Evolutionary conservation across 2,113 vertebrate species (phyloP).

Genomic region (Speoplatyrhinus poulsoni): DNA sequence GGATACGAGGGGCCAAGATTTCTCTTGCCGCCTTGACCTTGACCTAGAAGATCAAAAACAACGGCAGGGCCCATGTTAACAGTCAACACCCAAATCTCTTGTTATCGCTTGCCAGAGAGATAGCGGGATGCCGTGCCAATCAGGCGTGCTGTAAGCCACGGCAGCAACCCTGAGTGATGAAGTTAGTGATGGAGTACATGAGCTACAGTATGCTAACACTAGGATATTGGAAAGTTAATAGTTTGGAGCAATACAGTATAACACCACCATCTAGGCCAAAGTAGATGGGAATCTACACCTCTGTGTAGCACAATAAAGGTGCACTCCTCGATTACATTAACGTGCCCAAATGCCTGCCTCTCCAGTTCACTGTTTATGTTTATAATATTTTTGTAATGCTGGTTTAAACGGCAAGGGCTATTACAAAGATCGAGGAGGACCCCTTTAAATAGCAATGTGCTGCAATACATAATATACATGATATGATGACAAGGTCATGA

Average conservation of each 20-base stretch:
- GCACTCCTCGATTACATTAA: too few relatives aligned
- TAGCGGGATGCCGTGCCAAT: not conserved
- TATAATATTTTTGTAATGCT: too few relatives aligned
- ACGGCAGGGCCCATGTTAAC: constrained; percentile 28
- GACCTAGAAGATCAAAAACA: constrained; percentile 72
- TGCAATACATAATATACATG: not conserved
- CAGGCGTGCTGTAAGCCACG: constrained; percentile 3
- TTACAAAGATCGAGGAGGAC: not conserved
- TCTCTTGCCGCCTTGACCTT: constrained; percentile 63
- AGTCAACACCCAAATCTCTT: not conserved
- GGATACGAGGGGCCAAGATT: constrained; percentile 37
- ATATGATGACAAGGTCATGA: not conserved
- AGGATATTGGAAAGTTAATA: too few relatives aligned
- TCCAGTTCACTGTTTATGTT: too few relatives aligned
- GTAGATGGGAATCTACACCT: too few relatives aligned
- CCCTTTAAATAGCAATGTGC: not conserved
- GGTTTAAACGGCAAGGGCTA: too few relatives aligned
- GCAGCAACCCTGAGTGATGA: constrained; percentile 40
- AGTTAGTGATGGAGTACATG: constrained; percentile 45
- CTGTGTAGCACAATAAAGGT: too few relatives aligned
- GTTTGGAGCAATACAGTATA: too few relatives aligned
- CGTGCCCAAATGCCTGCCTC: too few relatives aligned
- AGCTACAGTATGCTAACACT: not conserved
- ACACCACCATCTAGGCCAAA: too few relatives aligned
- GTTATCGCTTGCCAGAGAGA: constrained; percentile 4